Evolutionary conservation across 2,888 invertebrate species (phyloP).

Genomic region (Chrysolina americana): DNA sequence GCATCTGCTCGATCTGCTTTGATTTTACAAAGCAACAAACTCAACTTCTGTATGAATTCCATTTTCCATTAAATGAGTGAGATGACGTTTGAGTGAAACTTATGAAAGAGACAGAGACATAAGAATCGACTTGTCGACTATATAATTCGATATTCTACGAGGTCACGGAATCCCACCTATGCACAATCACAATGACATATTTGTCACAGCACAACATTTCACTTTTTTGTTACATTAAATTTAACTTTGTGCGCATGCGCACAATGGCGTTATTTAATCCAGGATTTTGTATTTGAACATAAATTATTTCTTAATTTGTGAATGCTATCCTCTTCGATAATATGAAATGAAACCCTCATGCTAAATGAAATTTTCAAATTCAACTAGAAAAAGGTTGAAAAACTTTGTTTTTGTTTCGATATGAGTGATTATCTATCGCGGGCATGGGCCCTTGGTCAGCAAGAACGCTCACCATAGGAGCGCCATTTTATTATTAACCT

Average conservation of each 20-base stretch:
- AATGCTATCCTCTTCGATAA: neutral
- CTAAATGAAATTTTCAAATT: neutral
- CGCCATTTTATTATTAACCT: slow-evolving; percentile 70
- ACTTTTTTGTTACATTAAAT: too few relatives aligned
- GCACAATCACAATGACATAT: too few relatives aligned
- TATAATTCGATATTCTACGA: too few relatives aligned
- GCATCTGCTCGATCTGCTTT: too few relatives aligned
- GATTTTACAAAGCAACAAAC: too few relatives aligned
- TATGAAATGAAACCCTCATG: neutral
- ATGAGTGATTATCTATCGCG: neutral
- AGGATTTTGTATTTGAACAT: neutral
- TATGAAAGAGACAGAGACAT: too few relatives aligned
- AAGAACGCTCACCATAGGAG: slow-evolving; percentile 48
- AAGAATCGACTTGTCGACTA: too few relatives aligned
- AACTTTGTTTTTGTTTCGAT: neutral
- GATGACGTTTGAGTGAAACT: too few relatives aligned
- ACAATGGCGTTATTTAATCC: neutral
- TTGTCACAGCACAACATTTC: too few relatives aligned
- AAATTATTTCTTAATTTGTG: slow-evolving; percentile 1
- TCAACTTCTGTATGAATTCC: too few relatives aligned
- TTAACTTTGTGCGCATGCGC: neutral
- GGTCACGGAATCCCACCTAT: too few relatives aligned
- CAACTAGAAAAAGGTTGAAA: neutral
- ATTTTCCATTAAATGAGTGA: too few relatives aligned
- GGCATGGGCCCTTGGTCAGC: slow-evolving; percentile 23